A percentile compares a stretch with the other conserved stretches of the same genome.
These are phyloP conservation scores for Geococcyx californianus DNA, from an alignment of 2,113 vertebrate species.

Conservation along the genomic window DNA sequence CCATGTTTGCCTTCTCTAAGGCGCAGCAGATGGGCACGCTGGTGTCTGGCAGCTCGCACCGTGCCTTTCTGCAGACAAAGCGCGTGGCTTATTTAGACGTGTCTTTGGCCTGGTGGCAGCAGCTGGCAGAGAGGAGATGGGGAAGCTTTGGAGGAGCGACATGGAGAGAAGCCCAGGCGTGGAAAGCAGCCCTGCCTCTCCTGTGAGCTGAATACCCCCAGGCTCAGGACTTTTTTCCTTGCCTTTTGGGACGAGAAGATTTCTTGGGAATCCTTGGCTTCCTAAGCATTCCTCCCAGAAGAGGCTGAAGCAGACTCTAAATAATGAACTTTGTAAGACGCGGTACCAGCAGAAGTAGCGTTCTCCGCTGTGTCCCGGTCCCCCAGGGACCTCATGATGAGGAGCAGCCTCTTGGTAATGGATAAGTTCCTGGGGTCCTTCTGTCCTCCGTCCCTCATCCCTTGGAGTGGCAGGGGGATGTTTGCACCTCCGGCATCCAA, in stretches of 20 bases:
- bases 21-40: neutral
- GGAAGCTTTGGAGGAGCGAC: neutral
- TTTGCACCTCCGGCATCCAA: neutral
- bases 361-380: neutral
- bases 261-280: neutral
- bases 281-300: neutral
- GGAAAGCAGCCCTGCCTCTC: neutral
- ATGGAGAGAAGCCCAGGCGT: neutral
- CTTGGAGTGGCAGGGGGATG: neutral
- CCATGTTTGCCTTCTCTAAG: rapidly evolving
- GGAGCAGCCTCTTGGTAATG: neutral
- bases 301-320: neutral
- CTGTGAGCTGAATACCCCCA: neutral
- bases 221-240: neutral
- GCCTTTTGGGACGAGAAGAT: neutral
- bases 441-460: neutral
- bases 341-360: neutral
- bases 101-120: neutral
- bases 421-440: neutral
- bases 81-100: neutral
- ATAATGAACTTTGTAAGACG: neutral
- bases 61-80: neutral
- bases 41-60: rapidly evolving
- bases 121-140: neutral
- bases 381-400: neutral